Evolutionary conservation across 2,797 vertebrate genomes (phyloP), one percentile per base, ranked within the genome.

Genomic region (Gambelia wislizenii): DNA sequence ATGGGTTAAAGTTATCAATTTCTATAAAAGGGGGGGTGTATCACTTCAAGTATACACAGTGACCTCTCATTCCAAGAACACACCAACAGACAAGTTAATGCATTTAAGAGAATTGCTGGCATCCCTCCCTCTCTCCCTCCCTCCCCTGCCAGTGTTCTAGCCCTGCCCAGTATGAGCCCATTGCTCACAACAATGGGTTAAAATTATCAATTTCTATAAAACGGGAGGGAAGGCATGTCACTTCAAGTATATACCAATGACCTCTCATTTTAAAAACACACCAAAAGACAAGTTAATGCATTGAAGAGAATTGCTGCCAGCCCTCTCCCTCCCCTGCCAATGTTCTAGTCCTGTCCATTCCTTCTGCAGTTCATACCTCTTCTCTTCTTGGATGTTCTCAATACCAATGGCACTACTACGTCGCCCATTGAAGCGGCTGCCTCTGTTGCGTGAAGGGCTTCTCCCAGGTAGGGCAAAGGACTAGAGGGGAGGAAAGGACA

Each of bases 341-440:
- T 78, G 77, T 86, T 80, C 49, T 76, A 18, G 30, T 4, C 80
- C 30, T 54, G 0, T n/a, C 44, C 44, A 6, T 59, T 39, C 54
- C 12, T 83, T 22, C 75, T 92, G 80, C 1, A 1, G 47, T 88
- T 87, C 95, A 67, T 95, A 97, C 96, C 96, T 96, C 92, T 95
- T 96, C 89, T 97, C 96, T 72, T 97, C 96, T 70, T 95, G 95
- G 94, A 95, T 95, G 88, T 96, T 96, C 87, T 97, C 96, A 93
- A 96, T 97, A 70, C 96, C 96, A 92, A 97, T 96, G 87, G 96
- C 96, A 93, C 96, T 96, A 88, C 96, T 96, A 87, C 96, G 94
- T 87, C 96, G 91, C 64, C 95, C 96, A 0, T 95, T 95, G 86
- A 96, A 96, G 79, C 95, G 93, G 91, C 94, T 94, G 89, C 94